Conservation (phyloP, 2,113 vertebrate genomes). For the Lepidothrix coronata region DNA sequence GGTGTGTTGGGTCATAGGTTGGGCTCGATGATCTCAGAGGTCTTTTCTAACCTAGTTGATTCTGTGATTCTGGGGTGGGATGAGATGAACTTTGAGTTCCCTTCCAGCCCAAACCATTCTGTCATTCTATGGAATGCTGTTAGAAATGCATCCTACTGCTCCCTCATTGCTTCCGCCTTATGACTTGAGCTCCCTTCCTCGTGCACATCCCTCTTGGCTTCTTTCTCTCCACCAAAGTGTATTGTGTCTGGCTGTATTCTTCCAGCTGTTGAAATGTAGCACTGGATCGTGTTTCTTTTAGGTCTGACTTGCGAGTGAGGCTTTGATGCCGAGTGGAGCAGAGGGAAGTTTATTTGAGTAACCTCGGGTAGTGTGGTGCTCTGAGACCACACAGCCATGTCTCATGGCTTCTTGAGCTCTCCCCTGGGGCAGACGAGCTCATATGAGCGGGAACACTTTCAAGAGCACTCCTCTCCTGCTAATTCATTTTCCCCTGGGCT, state of each 20-base stretch:
- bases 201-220: background rate
- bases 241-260: background rate
- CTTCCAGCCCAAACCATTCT: background rate
- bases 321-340: background rate
- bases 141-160: background rate
- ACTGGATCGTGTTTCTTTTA: background rate
- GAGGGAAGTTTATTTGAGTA: constrained; percentile 11
- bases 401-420: background rate
- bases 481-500: constrained; percentile 5
- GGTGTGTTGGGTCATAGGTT: background rate
- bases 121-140: background rate
- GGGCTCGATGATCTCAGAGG: background rate
- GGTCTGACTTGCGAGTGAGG: background rate
- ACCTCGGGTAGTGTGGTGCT: background rate
- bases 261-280: background rate
- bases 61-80: background rate
- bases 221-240: background rate
- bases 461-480: background rate
- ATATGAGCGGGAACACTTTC: background rate
- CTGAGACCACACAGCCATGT: background rate
- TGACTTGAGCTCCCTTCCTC: background rate
- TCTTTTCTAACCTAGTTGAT: background rate
- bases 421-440: background rate
- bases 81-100: background rate
- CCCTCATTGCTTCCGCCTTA: background rate